A percentile compares a stretch with the other conserved stretches of the same genome.
Conservation (phyloP, 2,113 vertebrate species). For the Spermophilus dauricus region DNA sequence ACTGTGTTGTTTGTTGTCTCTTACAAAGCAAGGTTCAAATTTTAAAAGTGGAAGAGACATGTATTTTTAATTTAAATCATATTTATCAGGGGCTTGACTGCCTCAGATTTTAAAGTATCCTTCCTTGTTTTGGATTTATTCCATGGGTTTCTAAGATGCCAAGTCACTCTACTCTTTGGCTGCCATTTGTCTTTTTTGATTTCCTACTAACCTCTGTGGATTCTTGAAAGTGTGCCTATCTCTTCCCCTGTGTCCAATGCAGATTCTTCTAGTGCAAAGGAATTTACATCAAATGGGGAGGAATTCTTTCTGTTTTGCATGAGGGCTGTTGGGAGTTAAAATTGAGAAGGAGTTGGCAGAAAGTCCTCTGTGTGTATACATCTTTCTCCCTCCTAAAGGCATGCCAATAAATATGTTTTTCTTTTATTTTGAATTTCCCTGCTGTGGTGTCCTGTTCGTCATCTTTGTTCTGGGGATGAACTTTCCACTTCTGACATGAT, state of each 20-base stretch:
- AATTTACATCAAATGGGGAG: conserved; percentile 73
- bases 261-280: conserved; percentile 72
- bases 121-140: conserved; percentile 58
- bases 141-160: conserved; percentile 54
- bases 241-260: conserved; percentile 76
- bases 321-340: conserved; percentile 64
- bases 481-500: conserved; percentile 74
- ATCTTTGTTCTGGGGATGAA: conserved; percentile 75
- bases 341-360: conserved; percentile 64
- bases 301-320: conserved; percentile 62
- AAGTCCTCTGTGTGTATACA: conserved; percentile 32
- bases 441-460: conserved; percentile 66
- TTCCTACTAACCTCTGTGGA: conserved; percentile 62
- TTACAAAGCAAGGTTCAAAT: conserved; percentile 17
- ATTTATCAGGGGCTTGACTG: conserved; percentile 9
- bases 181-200: conserved; percentile 69
- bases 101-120: conserved; percentile 38
- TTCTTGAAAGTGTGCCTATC: conserved; percentile 79
- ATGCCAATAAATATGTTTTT: conserved; percentile 69
- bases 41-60: neutral
- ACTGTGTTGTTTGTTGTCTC: conserved; percentile 43
- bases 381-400: conserved; percentile 52
- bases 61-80: conserved; percentile 64
- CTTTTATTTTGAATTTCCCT: conserved; percentile 73
- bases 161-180: conserved; percentile 10